Conservation (phyloP, 1,140 invertebrate species). For the Oscheius sp. region DNA sequence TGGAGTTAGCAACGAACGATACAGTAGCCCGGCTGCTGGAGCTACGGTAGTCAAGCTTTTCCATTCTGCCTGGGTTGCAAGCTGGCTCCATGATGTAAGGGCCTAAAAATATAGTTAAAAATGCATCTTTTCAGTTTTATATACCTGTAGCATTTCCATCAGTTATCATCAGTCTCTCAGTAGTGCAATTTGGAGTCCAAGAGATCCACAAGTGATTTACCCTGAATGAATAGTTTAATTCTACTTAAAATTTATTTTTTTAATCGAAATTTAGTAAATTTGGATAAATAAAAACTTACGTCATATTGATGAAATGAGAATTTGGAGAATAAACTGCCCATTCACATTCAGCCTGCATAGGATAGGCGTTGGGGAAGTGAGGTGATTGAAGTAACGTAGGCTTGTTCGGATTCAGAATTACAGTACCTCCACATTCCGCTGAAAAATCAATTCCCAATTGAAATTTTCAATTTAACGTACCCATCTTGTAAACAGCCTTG, state of each 20-base stretch:
- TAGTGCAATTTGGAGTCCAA: constrained; percentile 44
- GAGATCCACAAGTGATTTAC: constrained; percentile 45
- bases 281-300: constrained; percentile 15
- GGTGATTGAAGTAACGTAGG: constrained; percentile 19
- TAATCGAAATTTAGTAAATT: background rate
- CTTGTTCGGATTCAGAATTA: constrained; percentile 30
- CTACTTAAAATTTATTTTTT: constrained; percentile 29
- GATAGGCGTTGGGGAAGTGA: constrained; percentile 31
- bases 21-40: constrained; percentile 18
- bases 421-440: constrained; percentile 54
- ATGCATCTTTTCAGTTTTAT: no score
- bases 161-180: constrained; percentile 42
- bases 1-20: constrained; percentile 11
- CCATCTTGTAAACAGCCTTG: constrained; percentile 48
- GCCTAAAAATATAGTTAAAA: background rate
- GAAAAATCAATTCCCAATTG: constrained; percentile 13
- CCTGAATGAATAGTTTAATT: constrained; percentile 30
- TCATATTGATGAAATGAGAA: constrained; percentile 53
- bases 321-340: constrained; percentile 52
- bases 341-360: constrained; percentile 43
- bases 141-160: constrained; percentile 52
- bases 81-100: background rate
- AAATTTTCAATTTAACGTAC: constrained; percentile 8
- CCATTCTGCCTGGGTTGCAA: background rate
- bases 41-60: background rate